Base-by-base conservation (phyloP, 2,888 invertebrate genomes). In the Tiliacea citrago region DNA sequence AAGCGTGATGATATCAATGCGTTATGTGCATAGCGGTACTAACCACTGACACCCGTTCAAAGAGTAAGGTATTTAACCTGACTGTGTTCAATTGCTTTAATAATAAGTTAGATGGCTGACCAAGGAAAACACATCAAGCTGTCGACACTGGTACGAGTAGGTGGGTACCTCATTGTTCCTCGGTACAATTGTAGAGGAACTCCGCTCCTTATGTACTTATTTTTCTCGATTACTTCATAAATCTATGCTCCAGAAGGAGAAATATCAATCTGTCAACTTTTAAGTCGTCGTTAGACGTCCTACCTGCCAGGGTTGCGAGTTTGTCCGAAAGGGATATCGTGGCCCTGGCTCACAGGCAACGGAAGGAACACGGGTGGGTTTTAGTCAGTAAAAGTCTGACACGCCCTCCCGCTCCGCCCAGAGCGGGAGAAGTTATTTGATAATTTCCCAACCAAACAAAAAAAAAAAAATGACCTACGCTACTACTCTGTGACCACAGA, bases 171-270 rank as follows among this genome's bases (percentile, higher is more conserved):
- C 13, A n/a, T 12, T 42, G 10, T 45, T 13, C 42, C 77, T 35
- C 57, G 77, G 72, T 67, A 69, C 72, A 72, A 51, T 16, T 57
- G 45, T 67, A 35, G 77, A 57, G 45, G 24, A 72, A 35, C 39
- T 60, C 21, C n/a, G 21, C 16, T 24, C 6, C 12, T 45, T 35
- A 61, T 45, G 0, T 68, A 18, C 13, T 18, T 2, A 16, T 39
- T 18, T 5, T 42, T 24, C 3, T 5, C 7, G 2, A 21, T 5
- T 60, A 21, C 2, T 47, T 13, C 16, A 47, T 13, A 47, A 47
- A 47, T 47, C 13, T 45, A 45, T 45, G 1, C 10, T 58, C 57
- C 24, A 24, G 4, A 29, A 24, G 16, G 16, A 4, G 57, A 57
- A 24, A 24, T 55, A 16, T 24, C 55, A 24, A n/a, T n/a, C n/a